Evolutionary conservation across 1,140 invertebrate species (phyloP), one percentile per base, ranked within the genome.

Genomic region (Acyrthosiphon pisum): DNA sequence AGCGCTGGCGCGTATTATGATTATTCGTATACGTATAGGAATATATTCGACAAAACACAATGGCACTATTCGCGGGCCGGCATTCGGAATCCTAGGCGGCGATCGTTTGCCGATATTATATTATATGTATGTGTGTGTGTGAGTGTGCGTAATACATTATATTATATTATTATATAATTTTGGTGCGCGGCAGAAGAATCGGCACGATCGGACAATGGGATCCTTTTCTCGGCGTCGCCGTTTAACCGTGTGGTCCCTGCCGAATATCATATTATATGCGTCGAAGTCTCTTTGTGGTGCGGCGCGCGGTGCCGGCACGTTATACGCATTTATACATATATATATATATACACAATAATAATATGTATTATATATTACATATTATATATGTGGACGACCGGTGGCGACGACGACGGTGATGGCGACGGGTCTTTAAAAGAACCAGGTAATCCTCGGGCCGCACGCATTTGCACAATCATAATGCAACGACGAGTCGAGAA

Each of bases 401-500:
- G 37, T 50, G 87, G 46, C 35, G 86, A 8, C 46, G 87, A n/a
- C 14, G 44, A 50, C 86, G 37, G 14, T 9, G 90, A 91, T 41
- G 90, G 44, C 90, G 53, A 44, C 23, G 53, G 26, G 37, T 81
- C 37, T 91, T 30, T 81, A 83, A 50, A 91, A 76, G 90, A 81
- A 81, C 90, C 68, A n/a, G 90, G 60, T 91, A 91, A 91, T 91
- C 90, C 90, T 50, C 60, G 20, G 90, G 90, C 68, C 90, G 90
- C 90, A 91, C 90, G 44, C 90, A 91, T 91, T 91, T 48, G 90
- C 90, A 91, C 90, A 91, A 91, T 91, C 90, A 81, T 91, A 91
- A 90, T 90, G 89, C 56, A 90, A 90, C 88, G 18, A n/a, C 18
- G 53, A 60, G 50, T 53, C 9, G 37, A 30, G 26, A 41, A 68